These are phyloP conservation scores for Acomys russatus DNA, from an alignment of 2,797 vertebrate genomes.

Conservation along the genomic window DNA sequence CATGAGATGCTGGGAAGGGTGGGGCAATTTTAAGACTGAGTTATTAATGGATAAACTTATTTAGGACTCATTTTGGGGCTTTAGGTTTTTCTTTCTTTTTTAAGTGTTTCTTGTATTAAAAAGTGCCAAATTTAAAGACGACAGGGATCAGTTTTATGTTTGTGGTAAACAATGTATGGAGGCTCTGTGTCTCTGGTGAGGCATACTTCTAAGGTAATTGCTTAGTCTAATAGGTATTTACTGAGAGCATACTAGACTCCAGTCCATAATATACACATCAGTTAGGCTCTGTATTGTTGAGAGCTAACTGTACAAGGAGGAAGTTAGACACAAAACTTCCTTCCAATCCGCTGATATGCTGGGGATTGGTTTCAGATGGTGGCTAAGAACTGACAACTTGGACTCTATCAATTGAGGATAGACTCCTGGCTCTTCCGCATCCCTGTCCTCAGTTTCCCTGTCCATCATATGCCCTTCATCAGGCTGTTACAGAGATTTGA, in stretches of 20 bases:
- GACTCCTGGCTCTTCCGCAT: background rate
- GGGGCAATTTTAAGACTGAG: background rate
- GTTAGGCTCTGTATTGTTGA: background rate
- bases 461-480: background rate
- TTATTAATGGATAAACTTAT: slow-evolving; percentile 19
- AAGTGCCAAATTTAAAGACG: slow-evolving; percentile 1
- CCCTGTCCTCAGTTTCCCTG: background rate
- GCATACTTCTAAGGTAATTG: background rate
- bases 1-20: background rate
- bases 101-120: background rate
- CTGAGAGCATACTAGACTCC: background rate
- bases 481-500: background rate
- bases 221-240: background rate
- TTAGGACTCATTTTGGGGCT: background rate
- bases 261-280: background rate
- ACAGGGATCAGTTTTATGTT: background rate
- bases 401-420: background rate
- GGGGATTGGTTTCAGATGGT: background rate
- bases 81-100: background rate
- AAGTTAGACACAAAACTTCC: slow-evolving; percentile 7
- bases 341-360: background rate
- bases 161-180: background rate
- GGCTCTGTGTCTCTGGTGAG: background rate
- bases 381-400: background rate
- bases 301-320: background rate